phyloP scores from a whole-genome alignment of 2,113 vertebrate genomes.

The Psilopogon haemacephalus region DNA sequence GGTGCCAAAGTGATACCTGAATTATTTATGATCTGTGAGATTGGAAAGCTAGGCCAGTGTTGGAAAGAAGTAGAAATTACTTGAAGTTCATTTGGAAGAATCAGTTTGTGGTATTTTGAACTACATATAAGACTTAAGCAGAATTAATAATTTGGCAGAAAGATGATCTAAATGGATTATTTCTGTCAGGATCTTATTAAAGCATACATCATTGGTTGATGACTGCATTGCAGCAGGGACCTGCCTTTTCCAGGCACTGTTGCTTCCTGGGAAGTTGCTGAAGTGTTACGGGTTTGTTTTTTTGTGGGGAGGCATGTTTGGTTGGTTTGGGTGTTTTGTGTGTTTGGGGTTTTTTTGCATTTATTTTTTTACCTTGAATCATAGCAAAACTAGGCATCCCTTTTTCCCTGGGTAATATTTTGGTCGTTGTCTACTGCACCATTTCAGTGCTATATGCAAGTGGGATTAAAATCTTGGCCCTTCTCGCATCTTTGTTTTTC shows the following conservation, averaged over 20 bases:
- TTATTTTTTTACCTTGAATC: background rate
- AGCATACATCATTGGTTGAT: background rate
- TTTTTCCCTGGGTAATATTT: background rate
- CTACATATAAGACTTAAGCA: background rate
- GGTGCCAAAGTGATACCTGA: background rate
- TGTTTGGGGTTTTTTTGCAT: no score
- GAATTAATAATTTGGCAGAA: constrained; percentile 52
- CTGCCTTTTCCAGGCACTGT: background rate
- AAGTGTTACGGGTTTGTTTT: background rate
- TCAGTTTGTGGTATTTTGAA: background rate
- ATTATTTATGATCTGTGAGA: constrained; percentile 15
- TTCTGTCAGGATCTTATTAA: constrained; percentile 7
- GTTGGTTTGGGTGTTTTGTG: no score
- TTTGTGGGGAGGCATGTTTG: no score
- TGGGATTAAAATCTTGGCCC: background rate
- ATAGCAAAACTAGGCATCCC: background rate
- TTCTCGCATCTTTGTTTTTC: background rate
- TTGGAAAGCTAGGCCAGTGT: background rate
- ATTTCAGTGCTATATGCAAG: background rate
- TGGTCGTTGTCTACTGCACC: background rate
- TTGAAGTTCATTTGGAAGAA: constrained; percentile 9
- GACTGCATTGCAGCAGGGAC: constrained; percentile 53
- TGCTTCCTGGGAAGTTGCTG: background rate
- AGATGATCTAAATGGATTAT: constrained; percentile 15
- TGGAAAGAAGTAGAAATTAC: background rate